Conservation (phyloP, 1,140 invertebrate genomes). For the Tetranychus urticae region DNA sequence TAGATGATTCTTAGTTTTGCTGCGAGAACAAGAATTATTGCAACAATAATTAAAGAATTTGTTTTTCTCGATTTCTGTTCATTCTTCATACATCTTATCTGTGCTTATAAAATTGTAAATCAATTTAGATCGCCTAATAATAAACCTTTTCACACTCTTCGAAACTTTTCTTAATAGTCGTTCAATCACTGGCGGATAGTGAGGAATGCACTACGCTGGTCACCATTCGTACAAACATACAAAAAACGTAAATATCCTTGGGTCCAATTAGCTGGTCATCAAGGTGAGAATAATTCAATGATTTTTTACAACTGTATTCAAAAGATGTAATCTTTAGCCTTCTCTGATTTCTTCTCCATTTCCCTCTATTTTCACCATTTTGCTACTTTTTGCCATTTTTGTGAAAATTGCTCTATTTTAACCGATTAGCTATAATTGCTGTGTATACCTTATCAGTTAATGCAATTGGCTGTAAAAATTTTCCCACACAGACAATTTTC, state of each 20-base stretch:
- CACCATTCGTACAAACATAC: slow-evolving; percentile 85
- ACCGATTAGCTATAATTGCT: neutral
- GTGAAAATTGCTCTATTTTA: neutral
- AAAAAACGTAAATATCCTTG: slow-evolving; percentile 84
- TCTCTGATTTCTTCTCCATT: neutral
- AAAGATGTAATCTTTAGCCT: neutral
- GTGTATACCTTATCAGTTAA: neutral
- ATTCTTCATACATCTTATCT: too few species aligned
- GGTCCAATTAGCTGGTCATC: slow-evolving; percentile 78
- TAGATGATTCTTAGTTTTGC: too few species aligned
- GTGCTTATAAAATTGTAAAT: too few species aligned
- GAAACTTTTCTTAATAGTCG: neutral
- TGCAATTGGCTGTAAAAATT: neutral
- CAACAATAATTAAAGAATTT: too few species aligned
- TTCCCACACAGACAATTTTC: too few species aligned
- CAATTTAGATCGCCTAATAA: too few species aligned
- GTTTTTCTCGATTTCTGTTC: too few species aligned
- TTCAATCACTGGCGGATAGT: slow-evolving; percentile 62
- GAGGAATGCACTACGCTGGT: slow-evolving; percentile 77
- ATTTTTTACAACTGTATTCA: neutral
- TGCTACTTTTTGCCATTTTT: neutral
- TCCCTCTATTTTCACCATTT: neutral
- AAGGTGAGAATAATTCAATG: slow-evolving; percentile 25
- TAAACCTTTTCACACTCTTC: too few species aligned
- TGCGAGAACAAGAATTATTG: too few species aligned